Conservation (phyloP, 1,140 invertebrate species). For the Phymastichus coffea region DNA sequence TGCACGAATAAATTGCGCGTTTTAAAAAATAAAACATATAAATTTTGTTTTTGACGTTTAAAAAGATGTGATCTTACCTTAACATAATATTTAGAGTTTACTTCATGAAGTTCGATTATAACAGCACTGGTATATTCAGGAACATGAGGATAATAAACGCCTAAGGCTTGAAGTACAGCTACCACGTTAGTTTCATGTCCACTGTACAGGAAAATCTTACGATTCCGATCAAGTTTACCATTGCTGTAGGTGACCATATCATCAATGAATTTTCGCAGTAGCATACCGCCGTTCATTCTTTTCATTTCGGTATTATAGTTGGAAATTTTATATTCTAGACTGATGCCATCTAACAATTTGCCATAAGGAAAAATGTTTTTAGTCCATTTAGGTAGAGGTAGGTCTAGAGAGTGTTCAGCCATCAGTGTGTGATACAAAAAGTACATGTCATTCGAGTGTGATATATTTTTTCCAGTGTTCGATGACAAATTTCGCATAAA, state of each 20-base stretch:
- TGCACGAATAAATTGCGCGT: no score
- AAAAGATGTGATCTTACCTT: constrained; percentile 26
- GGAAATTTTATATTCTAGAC: constrained; percentile 51
- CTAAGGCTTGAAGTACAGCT: constrained; percentile 62
- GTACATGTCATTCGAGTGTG: constrained; percentile 32
- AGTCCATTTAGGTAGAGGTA: constrained; percentile 41
- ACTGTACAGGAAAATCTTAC: constrained; percentile 61
- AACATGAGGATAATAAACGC: constrained; percentile 58
- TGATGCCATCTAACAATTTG: constrained; percentile 27
- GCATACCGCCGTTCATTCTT: constrained; percentile 31
- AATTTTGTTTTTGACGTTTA: background rate
- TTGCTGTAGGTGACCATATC: constrained; percentile 38
- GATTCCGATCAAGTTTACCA: background rate
- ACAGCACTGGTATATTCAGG: constrained; percentile 17
- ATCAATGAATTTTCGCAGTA: constrained; percentile 59
- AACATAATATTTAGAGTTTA: constrained; percentile 1
- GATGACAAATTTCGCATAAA: constrained; percentile 35
- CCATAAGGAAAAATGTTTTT: constrained; percentile 38
- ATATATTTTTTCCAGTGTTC: constrained; percentile 38
- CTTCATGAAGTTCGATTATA: constrained; percentile 14
- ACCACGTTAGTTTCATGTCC: constrained; percentile 70
- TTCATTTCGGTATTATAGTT: constrained; percentile 45
- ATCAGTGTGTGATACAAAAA: constrained; percentile 40
- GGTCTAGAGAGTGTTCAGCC: constrained; percentile 33
- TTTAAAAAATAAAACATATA: no score